A percentile compares a stretch with the other conserved stretches of the same genome.
phyloP scores from a whole-genome alignment of 2,888 invertebrate genomes.

The Hyposoter didymator region DNA sequence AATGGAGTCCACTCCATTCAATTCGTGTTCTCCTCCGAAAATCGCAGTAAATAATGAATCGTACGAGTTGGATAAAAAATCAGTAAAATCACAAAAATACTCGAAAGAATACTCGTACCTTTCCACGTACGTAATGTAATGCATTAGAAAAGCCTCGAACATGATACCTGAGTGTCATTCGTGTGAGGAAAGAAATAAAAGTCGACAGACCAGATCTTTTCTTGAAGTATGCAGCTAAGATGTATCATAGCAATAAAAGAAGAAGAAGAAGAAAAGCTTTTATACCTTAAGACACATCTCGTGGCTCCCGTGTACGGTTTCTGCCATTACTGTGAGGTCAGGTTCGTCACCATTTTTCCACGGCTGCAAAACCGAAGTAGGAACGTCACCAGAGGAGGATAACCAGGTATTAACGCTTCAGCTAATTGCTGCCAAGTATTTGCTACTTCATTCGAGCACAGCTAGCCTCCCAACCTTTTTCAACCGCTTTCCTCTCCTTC shows the following conservation, averaged over 20 bases:
- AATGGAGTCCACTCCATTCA: background rate
- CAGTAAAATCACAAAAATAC: background rate
- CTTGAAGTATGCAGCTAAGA: slow-evolving; percentile 29
- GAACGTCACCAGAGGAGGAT: slow-evolving; percentile 64
- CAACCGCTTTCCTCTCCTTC: slow-evolving; percentile 25
- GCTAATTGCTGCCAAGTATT: slow-evolving; percentile 80
- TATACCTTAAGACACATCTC: slow-evolving; percentile 51
- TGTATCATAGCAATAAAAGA: slow-evolving; percentile 47
- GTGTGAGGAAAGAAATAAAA: slow-evolving; percentile 34
- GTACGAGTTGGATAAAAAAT: background rate
- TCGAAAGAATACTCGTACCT: background rate
- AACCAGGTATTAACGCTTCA: slow-evolving; percentile 78
- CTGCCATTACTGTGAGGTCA: slow-evolving; percentile 73
- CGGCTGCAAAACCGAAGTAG: slow-evolving; percentile 13
- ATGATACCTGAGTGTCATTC: background rate
- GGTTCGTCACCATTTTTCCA: slow-evolving; percentile 73
- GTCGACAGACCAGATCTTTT: slow-evolving; percentile 22
- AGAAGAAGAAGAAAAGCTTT: slow-evolving; percentile 59
- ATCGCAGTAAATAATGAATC: background rate
- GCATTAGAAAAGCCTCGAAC: slow-evolving; percentile 15
- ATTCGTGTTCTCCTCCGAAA: background rate
- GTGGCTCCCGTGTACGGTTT: slow-evolving; percentile 51
- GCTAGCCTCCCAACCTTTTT: slow-evolving; percentile 25
- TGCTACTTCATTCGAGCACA: slow-evolving; percentile 70
- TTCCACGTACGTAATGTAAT: slow-evolving; percentile 37